Evolutionary conservation across 2,113 vertebrate species (phyloP).

Genomic region (Rafetus swinhoei): DNA sequence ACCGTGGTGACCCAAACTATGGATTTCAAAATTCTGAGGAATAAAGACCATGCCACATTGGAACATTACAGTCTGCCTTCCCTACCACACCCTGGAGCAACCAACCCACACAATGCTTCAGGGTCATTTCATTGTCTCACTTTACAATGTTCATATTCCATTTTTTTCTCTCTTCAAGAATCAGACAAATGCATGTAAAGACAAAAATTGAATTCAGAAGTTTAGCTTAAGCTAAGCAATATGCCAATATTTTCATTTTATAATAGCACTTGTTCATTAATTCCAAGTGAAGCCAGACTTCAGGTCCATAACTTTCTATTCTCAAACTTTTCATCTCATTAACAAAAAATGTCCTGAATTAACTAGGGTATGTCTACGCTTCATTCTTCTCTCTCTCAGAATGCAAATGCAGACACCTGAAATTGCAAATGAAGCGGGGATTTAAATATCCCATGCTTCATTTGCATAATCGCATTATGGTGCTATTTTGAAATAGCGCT

Average conservation of each 20-base stretch:
- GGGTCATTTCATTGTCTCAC: neutral
- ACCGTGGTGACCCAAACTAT: accelerated
- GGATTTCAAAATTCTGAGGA: accelerated
- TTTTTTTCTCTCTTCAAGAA: neutral
- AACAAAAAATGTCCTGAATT: neutral
- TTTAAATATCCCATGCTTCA: too few relatives aligned
- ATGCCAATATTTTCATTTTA: neutral
- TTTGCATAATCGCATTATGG: too few relatives aligned
- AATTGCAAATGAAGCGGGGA: too few relatives aligned
- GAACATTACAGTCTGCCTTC: neutral
- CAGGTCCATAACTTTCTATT: neutral
- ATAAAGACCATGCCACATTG: accelerated
- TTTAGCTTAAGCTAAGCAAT: neutral
- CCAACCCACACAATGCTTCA: accelerated
- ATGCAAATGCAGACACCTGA: too few relatives aligned
- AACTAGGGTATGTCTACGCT: too few relatives aligned
- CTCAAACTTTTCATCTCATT: neutral
- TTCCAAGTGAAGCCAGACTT: neutral
- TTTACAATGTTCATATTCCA: neutral
- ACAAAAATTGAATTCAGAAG: neutral
- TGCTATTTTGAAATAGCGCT: too few relatives aligned
- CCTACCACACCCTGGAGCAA: neutral
- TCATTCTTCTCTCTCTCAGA: too few relatives aligned
- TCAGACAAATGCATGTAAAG: neutral
- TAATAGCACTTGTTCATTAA: neutral